Conservation (phyloP, 2,888 invertebrate species). For the Lochmaea crataegi region DNA sequence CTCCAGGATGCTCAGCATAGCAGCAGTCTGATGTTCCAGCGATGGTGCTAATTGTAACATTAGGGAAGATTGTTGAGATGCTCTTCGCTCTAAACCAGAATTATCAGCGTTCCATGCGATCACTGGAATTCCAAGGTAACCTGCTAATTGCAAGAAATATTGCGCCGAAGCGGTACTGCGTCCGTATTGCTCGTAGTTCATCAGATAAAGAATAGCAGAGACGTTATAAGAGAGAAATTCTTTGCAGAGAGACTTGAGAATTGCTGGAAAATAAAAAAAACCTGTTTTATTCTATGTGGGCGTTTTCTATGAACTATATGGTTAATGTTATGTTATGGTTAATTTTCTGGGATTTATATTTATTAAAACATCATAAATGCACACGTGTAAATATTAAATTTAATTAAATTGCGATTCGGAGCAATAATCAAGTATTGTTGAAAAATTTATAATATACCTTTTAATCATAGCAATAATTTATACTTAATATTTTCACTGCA, state of each 20-base stretch:
- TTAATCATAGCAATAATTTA: too few species aligned
- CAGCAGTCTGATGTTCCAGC: conserved; percentile 95
- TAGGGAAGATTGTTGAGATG: conserved; percentile 89
- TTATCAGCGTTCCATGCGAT: conserved; percentile 99
- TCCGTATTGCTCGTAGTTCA: conserved; percentile 95
- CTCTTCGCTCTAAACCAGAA: conserved; percentile 80
- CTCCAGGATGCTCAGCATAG: conserved; percentile 94
- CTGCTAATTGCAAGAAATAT: conserved; percentile 92
- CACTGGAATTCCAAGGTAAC: conserved; percentile 92
- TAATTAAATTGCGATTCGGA: too few species aligned
- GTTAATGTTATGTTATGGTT: too few species aligned
- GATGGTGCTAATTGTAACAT: conserved; percentile 96
- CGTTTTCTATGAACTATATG: too few species aligned
- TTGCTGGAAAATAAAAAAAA: conserved; percentile 71
- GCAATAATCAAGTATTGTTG: too few species aligned
- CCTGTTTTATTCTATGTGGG: not conserved
- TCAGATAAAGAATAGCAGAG: conserved; percentile 92
- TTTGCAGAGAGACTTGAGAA: conserved; percentile 88
- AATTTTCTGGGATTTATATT: too few species aligned
- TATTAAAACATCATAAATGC: too few species aligned
- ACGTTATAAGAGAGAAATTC: conserved; percentile 91
- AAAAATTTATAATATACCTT: too few species aligned
- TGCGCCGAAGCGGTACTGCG: conserved; percentile 93
- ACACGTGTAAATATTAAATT: too few species aligned
- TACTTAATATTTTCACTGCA: too few species aligned